Evolutionary conservation across 2,888 invertebrate genomes (phyloP), one percentile per base, ranked within the genome.

Genomic region (Drepana falcataria): DNA sequence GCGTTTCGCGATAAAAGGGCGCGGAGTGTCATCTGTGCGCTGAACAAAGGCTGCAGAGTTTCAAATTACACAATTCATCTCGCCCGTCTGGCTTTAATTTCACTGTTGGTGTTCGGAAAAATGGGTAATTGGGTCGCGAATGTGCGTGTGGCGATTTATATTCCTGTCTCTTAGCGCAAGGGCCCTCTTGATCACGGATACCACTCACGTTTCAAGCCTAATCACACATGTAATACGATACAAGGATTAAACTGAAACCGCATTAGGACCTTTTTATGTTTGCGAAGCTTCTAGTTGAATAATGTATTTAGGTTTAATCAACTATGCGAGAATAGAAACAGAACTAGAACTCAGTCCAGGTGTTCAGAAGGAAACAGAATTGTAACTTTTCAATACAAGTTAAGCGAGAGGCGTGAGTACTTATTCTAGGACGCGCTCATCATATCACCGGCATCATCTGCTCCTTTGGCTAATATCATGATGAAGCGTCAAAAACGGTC

Each of bases 61-160:
- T 83, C 75, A 80, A 85, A 86, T 87, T 83, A 81, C 84, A 74
- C 81, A 77, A 83, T 83, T 81, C 81, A 84, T 86, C 80, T 78
- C 79, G 65, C 71, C 57, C 56, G 64, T 65, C 56, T 64, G 68
- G 72, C 75, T 83, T 81, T 83, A 83, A 84, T 84, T 79, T 75
- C 75, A 74, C 71, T 77, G 80, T 81, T 71, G 67, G 71, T 66
- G 70, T 81, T 76, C 71, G 75, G 70, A 75, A 76, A 83, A 83
- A 82, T 73, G 70, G 72, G 82, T 80, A 85, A 84, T 84, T 83
- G 81, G 84, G 84, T 79, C 84, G 77, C 65, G 65, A 53, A 61
- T 56, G 54, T 52, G 55, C 52, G 49, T 52, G 54, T 52, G 58
- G 53, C 64, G 66, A 72, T 73, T 71, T 66, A 64, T 67, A 35